These are phyloP conservation scores for Cyprinella venusta DNA, from an alignment of 2,797 vertebrate species.

Conservation along the genomic window DNA sequence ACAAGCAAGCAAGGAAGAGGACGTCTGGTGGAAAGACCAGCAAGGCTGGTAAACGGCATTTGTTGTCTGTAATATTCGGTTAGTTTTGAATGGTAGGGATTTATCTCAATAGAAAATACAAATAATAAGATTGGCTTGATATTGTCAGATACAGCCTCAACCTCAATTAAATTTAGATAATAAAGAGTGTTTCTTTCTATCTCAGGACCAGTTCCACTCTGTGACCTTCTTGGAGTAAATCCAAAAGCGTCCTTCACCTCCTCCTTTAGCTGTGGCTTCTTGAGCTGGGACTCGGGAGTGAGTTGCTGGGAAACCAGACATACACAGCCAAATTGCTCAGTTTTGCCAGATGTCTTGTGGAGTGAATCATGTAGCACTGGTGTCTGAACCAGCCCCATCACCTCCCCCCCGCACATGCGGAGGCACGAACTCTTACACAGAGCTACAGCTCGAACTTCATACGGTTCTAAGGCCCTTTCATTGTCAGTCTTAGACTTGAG, in stretches of 20 bases:
- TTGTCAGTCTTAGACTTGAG: constrained; percentile 51
- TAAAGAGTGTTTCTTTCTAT: constrained; percentile 2
- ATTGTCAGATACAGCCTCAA: not conserved
- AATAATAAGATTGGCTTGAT: not conserved
- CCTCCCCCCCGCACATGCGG: constrained; percentile 17
- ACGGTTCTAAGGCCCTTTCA: constrained; percentile 53
- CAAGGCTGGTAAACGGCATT: not conserved
- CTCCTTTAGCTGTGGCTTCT: constrained; percentile 39
- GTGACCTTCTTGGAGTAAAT: constrained; percentile 41
- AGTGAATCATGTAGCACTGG: constrained; percentile 57
- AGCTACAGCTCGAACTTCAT: constrained; percentile 51
- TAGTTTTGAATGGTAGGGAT: not conserved
- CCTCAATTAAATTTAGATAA: constrained; percentile 3
- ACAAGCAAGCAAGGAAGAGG: not conserved
- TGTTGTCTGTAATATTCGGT: not conserved
- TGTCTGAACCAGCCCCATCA: constrained; percentile 48
- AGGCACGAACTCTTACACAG: constrained; percentile 41
- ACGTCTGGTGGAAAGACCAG: not conserved
- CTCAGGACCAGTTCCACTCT: constrained; percentile 20
- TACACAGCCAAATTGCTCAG: constrained; percentile 55
- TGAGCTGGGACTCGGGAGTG: constrained; percentile 34
- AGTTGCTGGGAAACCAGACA: constrained; percentile 55
- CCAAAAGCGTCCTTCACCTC: constrained; percentile 42
- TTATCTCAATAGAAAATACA: not conserved
- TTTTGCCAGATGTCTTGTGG: constrained; percentile 58